A percentile compares a stretch with the other conserved stretches of the same genome.
These are phyloP conservation scores for Lutjanus argentimaculatus DNA, from an alignment of 2,797 vertebrate genomes.

Conservation along the genomic window DNA sequence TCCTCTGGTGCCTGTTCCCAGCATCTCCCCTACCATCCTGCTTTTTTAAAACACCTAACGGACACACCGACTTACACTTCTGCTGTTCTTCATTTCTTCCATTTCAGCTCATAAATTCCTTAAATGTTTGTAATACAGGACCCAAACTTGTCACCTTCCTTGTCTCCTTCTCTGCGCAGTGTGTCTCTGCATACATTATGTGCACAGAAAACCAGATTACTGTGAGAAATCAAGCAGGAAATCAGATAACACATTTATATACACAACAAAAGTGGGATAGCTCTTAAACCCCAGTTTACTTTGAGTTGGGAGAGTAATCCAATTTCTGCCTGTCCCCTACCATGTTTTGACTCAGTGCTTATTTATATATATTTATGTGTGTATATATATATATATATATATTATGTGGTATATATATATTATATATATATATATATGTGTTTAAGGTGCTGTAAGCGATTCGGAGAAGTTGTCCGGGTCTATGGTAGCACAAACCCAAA, in stretches of 20 bases:
- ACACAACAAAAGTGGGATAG: conserved; percentile 23
- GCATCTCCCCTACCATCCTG: conserved; percentile 1
- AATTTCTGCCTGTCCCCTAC: conserved; percentile 16
- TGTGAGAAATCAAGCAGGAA: conserved; percentile 31
- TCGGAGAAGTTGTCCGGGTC: too few relatives aligned
- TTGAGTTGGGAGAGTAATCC: conserved; percentile 25
- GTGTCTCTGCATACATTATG: conserved; percentile 21
- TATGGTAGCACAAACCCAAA: too few relatives aligned
- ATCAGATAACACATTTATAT: conserved; percentile 39
- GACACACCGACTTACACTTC: neutral
- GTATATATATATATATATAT: too few relatives aligned
- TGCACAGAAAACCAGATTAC: conserved; percentile 36
- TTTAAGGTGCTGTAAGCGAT: too few relatives aligned
- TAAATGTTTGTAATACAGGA: neutral
- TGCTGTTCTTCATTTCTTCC: neutral
- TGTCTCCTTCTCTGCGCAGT: conserved; percentile 9
- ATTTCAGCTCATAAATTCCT: neutral
- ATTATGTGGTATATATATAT: too few relatives aligned
- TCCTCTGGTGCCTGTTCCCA: neutral
- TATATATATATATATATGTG: too few relatives aligned
- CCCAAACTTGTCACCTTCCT: neutral
- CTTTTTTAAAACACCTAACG: neutral
- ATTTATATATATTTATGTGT: too few relatives aligned
- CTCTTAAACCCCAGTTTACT: conserved; percentile 11
- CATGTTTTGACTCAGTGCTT: neutral